Evolutionary conservation across 2,113 vertebrate genomes (phyloP).

Genomic region (Coptodon bakossiorum): DNA sequence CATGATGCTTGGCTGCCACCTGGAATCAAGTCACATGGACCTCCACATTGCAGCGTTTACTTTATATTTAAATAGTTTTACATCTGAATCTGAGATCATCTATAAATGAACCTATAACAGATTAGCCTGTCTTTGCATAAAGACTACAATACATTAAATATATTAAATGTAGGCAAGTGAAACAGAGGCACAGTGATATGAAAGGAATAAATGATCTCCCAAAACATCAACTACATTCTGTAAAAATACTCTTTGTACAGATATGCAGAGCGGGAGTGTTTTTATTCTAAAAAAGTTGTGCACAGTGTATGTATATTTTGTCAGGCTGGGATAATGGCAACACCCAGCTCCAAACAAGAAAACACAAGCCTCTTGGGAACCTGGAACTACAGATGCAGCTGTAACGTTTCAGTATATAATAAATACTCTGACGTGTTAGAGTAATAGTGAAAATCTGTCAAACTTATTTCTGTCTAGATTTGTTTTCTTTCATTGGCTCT

Average conservation of each 20-base stretch:
- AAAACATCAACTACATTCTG: not conserved
- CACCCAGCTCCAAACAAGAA: not conserved
- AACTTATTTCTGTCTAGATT: not conserved
- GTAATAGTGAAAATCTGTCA: not conserved
- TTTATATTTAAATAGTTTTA: not conserved
- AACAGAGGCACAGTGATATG: not conserved
- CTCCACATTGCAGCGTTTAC: not conserved
- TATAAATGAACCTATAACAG: not conserved
- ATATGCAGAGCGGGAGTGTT: not conserved
- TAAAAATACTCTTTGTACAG: not conserved
- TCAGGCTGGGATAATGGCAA: not conserved
- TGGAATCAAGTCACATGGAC: not conserved
- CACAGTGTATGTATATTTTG: not conserved
- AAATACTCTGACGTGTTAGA: not conserved
- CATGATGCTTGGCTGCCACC: slow-evolving; percentile 22
- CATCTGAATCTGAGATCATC: not conserved
- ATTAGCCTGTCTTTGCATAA: not conserved
- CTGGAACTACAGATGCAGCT: not conserved
- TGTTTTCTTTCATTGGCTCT: not conserved
- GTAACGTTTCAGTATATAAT: not conserved
- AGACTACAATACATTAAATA: not conserved
- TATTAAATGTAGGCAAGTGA: not conserved
- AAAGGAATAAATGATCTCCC: not conserved
- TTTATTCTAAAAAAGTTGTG: not conserved
- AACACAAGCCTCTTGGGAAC: not conserved